Evolutionary conservation across 1,140 invertebrate genomes (phyloP), one percentile per base, ranked within the genome.

Genomic region (Zeugodacus cucurbitae): DNA sequence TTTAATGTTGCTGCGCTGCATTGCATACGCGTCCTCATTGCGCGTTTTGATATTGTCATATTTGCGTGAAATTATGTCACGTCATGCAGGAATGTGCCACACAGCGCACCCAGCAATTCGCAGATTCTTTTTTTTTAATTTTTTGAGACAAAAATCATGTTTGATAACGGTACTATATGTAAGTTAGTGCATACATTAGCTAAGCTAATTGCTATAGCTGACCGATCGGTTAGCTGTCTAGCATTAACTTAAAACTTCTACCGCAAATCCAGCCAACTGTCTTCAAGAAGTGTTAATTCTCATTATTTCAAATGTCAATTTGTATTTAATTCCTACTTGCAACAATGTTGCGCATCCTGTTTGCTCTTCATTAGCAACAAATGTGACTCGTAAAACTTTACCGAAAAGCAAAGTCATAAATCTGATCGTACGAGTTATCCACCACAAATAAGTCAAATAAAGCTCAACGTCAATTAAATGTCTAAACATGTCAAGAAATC

Each of bases 51-150:
- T 58, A 86, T 58, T 59, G 85, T 86, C 85, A 86, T 86, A 86
- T 86, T 86, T 86, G 85, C 32, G 85, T 86, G 85, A 58, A 86
- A 86, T 86, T 86, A 86, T 86, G 85, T 86, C 85, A 86, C 34
- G 85, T 86, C 32, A 58, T 34, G 54, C 58, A 10, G 54, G 85
- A 86, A 58, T 86, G 44, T 59, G n/a, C n/a, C 67, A 74, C n/a
- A 26, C 41, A 11, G 34, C 34, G 22, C 74, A 41, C 74, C 44
- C n/a, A 82, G 22, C 3, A 41, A 78, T 1, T 1, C 26, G 17
- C n/a, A 44, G 41, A 5, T 10, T n/a, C n/a, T n/a, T n/a, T n/a
- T n/a, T n/a, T n/a, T n/a, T n/a, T n/a, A n/a, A n/a, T n/a, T 37
- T 8, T 20, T 37, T 41, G 44, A 82, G 74, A 41, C 41, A 82